A percentile compares a stretch with the other conserved stretches of the same genome.
phyloP scores from a whole-genome alignment of 92 coral and sea anemone species.

The Zoanthus solanderi region DNA sequence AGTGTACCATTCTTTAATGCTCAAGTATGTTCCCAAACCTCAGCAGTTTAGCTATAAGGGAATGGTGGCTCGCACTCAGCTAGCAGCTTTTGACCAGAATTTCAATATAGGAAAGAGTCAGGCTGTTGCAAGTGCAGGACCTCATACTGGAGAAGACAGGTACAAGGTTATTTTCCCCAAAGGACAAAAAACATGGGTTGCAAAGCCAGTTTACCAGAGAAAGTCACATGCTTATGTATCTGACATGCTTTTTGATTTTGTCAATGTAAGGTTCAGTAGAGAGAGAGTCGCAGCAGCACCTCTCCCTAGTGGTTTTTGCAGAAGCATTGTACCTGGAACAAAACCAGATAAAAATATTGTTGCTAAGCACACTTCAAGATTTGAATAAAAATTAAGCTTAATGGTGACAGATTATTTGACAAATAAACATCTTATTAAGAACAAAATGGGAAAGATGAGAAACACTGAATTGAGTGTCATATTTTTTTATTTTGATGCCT shows the following conservation, averaged over 20 bases:
- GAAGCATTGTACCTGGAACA: background rate
- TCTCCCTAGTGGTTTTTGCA: background rate
- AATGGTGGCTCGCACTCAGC: slow-evolving; percentile 64
- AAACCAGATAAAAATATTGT: background rate
- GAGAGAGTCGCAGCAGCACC: background rate
- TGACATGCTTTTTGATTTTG: background rate
- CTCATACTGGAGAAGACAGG: slow-evolving; percentile 40
- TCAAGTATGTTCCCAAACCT: slow-evolving; percentile 63
- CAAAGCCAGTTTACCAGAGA: background rate
- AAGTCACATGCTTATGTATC: background rate
- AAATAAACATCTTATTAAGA: too few species aligned
- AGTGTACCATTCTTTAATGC: slow-evolving; percentile 52
- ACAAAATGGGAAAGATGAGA: too few species aligned
- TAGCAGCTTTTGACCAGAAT: slow-evolving; percentile 72
- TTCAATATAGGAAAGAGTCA: slow-evolving; percentile 51
- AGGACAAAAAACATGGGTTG: background rate
- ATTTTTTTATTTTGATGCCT: too few species aligned
- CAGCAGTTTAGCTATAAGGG: slow-evolving; percentile 60
- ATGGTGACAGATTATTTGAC: too few species aligned
- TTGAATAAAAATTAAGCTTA: too few species aligned
- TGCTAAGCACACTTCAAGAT: background rate
- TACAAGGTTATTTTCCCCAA: slow-evolving; percentile 13
- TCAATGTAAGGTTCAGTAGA: background rate
- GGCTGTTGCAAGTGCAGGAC: slow-evolving; percentile 39
- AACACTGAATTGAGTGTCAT: too few species aligned